These are phyloP conservation scores for Eucera pruinosa DNA, from an alignment of 2,888 invertebrate genomes.

Conservation along the genomic window DNA sequence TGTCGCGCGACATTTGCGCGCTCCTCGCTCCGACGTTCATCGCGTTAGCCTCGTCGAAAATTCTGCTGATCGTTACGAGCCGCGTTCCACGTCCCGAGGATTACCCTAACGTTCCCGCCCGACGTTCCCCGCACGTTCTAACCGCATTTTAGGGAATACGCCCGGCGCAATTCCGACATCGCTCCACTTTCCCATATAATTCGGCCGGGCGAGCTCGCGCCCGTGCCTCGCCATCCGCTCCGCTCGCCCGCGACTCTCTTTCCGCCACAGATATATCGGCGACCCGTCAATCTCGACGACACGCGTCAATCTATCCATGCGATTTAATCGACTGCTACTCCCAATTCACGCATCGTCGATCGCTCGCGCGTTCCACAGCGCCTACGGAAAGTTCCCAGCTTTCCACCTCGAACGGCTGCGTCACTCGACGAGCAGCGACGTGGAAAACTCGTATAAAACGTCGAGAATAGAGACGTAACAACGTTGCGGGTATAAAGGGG, in stretches of 20 bases:
- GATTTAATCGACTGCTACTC: conserved; percentile 34
- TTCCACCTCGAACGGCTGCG: background rate
- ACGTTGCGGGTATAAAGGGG: conserved; percentile 13
- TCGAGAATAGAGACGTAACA: conserved; percentile 15
- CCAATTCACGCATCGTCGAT: conserved; percentile 13
- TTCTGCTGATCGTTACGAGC: background rate
- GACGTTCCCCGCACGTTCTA: background rate
- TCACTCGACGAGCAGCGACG: conserved; percentile 3
- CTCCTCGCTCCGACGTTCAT: background rate
- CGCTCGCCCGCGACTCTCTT: background rate
- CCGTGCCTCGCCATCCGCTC: conserved; percentile 16
- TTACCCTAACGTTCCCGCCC: background rate
- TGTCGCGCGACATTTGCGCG: background rate
- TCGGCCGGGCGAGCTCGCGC: background rate
- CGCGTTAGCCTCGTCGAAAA: conserved; percentile 3
- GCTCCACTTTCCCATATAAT: background rate
- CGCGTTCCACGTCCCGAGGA: background rate
- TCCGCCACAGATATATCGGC: conserved; percentile 32
- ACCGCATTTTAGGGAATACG: background rate
- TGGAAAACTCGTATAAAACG: conserved; percentile 4
- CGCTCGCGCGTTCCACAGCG: background rate
- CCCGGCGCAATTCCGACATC: background rate
- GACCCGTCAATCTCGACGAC: conserved; percentile 33
- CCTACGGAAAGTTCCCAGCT: background rate
- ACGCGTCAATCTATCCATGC: conserved; percentile 25